Percentiles rank a stretch among this genome's conserved stretches.
phyloP scores from a whole-genome alignment of 2,888 invertebrate genomes.

The Phyllotreta striolata region DNA sequence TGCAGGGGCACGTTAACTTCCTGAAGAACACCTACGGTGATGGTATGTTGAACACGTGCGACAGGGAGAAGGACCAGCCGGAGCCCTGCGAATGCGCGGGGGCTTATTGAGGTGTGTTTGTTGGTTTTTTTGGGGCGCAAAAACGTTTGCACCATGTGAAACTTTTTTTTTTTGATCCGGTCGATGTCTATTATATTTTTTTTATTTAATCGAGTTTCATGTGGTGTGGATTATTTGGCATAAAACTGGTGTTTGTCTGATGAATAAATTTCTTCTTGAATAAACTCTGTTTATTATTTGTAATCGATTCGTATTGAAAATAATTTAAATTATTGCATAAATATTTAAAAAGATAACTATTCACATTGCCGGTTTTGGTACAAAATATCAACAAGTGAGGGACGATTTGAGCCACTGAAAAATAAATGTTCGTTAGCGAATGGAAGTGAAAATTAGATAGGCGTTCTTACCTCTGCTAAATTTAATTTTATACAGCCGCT shows the following conservation, averaged over 20 bases:
- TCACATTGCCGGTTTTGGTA: constrained; percentile 10
- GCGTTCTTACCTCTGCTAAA: constrained; percentile 75
- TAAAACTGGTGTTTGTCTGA: constrained; percentile 3
- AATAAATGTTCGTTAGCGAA: constrained; percentile 48
- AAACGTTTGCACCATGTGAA: too few relatives aligned
- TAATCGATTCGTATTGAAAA: constrained; percentile 14
- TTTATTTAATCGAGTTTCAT: not conserved
- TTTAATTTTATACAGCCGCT: constrained; percentile 83
- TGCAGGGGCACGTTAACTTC: constrained; percentile 71
- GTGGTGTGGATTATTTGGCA: constrained; percentile 8
- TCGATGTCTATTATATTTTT: too few relatives aligned
- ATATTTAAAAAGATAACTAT: constrained; percentile 21
- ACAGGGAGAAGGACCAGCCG: constrained; percentile 27
- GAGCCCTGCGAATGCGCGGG: constrained; percentile 54
- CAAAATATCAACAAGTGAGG: constrained; percentile 68
- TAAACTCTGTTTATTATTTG: not conserved
- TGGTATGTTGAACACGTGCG: constrained; percentile 44
- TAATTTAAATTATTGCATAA: constrained; percentile 19
- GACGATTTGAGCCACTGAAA: constrained; percentile 81
- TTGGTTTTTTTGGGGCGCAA: not conserved
- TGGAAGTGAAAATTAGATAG: not conserved
- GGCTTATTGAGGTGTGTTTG: constrained; percentile 36
- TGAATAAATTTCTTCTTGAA: not conserved
- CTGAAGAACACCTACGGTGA: constrained; percentile 63
- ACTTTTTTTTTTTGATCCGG: too few relatives aligned